A percentile compares a stretch with the other conserved stretches of the same genome.
These are phyloP conservation scores for Alentia gelatinosa DNA, from an alignment of 2,888 invertebrate species.

Conservation along the genomic window DNA sequence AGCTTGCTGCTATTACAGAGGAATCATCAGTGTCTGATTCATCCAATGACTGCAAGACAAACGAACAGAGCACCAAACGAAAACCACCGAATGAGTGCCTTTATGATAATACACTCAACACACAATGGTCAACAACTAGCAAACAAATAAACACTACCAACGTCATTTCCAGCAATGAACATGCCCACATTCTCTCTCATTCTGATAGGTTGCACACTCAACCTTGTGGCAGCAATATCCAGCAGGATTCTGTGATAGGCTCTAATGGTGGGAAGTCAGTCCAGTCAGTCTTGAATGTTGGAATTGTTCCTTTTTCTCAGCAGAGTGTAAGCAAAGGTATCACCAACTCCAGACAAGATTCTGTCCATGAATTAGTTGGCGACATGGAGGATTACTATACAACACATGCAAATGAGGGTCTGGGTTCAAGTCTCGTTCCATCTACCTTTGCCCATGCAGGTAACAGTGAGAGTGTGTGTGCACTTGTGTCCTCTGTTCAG, in stretches of 20 bases:
- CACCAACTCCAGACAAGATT: background rate
- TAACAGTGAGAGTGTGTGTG: slow-evolving; percentile 32
- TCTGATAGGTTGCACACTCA: background rate
- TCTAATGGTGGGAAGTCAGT: background rate
- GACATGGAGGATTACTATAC: slow-evolving; percentile 29
- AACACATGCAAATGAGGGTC: slow-evolving; percentile 14
- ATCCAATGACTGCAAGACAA: slow-evolving; percentile 2
- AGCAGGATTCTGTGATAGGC: background rate
- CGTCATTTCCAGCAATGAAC: background rate
- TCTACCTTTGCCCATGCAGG: slow-evolving; percentile 48
- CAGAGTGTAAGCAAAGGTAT: slow-evolving; percentile 3
- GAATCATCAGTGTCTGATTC: slow-evolving; percentile 38
- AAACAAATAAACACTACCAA: background rate
- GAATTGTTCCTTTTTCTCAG: background rate
- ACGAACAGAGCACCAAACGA: background rate
- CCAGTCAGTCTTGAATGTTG: background rate
- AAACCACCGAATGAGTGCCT: background rate
- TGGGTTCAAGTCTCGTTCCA: background rate
- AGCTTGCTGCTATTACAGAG: slow-evolving; percentile 45
- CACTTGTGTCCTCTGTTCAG: background rate
- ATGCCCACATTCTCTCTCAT: background rate
- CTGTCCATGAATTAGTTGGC: slow-evolving; percentile 26
- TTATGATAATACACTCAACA: slow-evolving; percentile 9
- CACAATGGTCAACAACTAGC: background rate
- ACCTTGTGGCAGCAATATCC: background rate